Evolutionary conservation across 1,140 invertebrate genomes (phyloP), one percentile per base, ranked within the genome.

Genomic region (Brachionus asplanchnoidis): DNA sequence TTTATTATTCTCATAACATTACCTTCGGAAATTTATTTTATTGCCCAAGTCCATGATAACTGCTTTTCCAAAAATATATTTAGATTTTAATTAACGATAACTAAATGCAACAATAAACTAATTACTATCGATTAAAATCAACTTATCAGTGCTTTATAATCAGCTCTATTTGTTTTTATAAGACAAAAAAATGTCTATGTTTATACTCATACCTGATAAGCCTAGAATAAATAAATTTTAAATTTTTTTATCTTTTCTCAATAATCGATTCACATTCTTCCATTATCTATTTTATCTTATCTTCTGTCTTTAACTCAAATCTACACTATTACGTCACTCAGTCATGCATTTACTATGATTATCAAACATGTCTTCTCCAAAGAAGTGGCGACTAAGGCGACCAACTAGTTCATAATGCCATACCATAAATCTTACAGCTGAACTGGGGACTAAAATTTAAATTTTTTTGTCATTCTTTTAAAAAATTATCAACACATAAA

Each of bases 161-260:
- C 66, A 68, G 66, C n/a, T 68, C 32, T 68, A 68, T 68, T 68
- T 68, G 32, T 73, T 73, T 42, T 73, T 42, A 42, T 40, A 42
- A 73, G 68, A 73, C 68, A 73, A 73, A 73, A 44, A 73, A 40
- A 42, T 42, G 68, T 40, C 68, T 73, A 60, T 60, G 68, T 73
- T 73, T 73, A 73, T 73, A 42, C 7, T 20, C 28, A 73, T 73
- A 73, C 68, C 68, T 73, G 68, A 73, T 73, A 73, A 73, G 68
- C 68, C 23, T 42, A 36, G 8, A 40, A 73, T 73, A 73, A 73
- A 73, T 73, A 73, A 73, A 73, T 73, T 36, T 14, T 42, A 73
- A 14, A 42, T 44, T 20, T 42, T 68, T 12, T 73, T 73, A 73
- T 73, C 68, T 73, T 17, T 42, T 12, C 17, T 73, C 2, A 17